A percentile compares a stretch with the other conserved stretches of the same genome.
Conservation (phyloP, 2,113 vertebrate genomes). For the Megaceryle torquata region DNA sequence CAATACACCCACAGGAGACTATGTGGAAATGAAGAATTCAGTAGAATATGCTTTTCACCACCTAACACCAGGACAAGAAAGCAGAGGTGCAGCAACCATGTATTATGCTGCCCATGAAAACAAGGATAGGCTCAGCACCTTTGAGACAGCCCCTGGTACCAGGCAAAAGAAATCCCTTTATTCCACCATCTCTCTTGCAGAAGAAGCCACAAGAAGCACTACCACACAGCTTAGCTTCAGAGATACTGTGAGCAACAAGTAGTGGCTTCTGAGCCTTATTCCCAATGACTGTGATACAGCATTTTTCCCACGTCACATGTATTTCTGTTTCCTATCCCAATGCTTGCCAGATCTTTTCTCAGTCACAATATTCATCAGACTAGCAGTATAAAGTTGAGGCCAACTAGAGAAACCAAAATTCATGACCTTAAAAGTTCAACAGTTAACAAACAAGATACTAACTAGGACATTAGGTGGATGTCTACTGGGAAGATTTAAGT, state of each 20-base stretch:
- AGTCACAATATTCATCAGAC: background rate
- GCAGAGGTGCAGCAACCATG: background rate
- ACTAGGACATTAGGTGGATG: background rate
- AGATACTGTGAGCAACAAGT: background rate
- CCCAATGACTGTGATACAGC: background rate
- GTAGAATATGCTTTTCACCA: background rate
- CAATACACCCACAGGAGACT: background rate
- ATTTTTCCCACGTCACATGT: background rate
- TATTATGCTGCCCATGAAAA: background rate
- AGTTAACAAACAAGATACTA: background rate
- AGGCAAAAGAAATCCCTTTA: background rate
- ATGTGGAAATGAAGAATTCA: background rate
- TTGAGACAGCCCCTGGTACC: background rate
- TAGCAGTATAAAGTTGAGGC: background rate
- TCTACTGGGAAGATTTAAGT: background rate
- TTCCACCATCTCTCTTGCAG: background rate
- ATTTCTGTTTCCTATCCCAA: background rate
- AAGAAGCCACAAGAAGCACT: background rate
- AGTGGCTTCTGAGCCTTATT: background rate
- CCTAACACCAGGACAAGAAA: constrained; percentile 10
- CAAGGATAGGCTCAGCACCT: constrained; percentile 9
- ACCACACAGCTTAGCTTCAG: background rate
- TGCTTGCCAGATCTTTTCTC: background rate
- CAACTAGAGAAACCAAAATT: background rate
- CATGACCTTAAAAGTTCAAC: background rate